These are phyloP conservation scores for Yponomeuta sedellus DNA, from an alignment of 2,888 invertebrate genomes.

Conservation along the genomic window DNA sequence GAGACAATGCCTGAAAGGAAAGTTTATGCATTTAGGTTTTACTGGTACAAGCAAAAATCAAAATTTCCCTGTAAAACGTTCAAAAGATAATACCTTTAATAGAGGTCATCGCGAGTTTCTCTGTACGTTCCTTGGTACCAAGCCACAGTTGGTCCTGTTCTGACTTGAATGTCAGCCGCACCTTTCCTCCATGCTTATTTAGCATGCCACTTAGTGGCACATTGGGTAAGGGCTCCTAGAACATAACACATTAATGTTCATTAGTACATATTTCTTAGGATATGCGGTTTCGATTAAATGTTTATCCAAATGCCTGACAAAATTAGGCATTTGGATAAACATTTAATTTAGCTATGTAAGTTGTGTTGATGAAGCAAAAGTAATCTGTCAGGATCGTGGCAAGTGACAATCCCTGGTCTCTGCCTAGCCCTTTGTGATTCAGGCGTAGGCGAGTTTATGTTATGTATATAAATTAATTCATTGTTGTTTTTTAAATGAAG, in stretches of 20 bases:
- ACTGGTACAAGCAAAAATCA: too few species aligned
- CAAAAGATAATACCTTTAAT: slow-evolving; percentile 79
- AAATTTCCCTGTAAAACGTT: not conserved
- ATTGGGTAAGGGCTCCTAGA: slow-evolving; percentile 86
- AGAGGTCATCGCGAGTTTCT: slow-evolving; percentile 92
- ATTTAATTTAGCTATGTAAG: too few species aligned
- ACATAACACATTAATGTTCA: not conserved
- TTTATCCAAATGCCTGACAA: too few species aligned
- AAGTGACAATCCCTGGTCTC: too few species aligned
- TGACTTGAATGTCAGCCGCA: slow-evolving; percentile 92
- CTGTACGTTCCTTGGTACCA: slow-evolving; percentile 94
- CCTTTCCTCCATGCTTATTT: slow-evolving; percentile 92
- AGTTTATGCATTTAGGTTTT: not conserved
- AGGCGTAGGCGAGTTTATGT: too few species aligned
- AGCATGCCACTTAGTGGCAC: slow-evolving; percentile 92
- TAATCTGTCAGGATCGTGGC: too few species aligned
- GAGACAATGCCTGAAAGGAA: slow-evolving; percentile 69
- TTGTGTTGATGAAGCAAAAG: too few species aligned
- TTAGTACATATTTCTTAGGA: not conserved
- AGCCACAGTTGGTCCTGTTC: slow-evolving; percentile 94
- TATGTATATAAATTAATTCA: too few species aligned
- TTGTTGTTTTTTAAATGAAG: too few species aligned
- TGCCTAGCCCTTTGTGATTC: too few species aligned
- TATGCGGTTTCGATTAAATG: too few species aligned
- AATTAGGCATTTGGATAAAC: too few species aligned